Conservation (phyloP, 1,140 invertebrate species). For the Eurosta solidaginis region DNA sequence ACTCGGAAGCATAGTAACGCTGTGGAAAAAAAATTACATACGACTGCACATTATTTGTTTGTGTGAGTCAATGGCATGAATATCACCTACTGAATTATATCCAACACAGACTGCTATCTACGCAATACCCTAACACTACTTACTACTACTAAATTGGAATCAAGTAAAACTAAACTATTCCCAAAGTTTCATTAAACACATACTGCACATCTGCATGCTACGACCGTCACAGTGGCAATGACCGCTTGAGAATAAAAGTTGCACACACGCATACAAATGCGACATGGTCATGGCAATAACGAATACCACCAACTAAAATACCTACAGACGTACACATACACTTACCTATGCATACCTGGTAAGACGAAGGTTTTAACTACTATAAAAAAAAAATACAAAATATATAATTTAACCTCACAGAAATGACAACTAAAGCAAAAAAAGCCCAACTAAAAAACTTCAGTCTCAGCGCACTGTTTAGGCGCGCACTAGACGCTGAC, state of each 20-base stretch:
- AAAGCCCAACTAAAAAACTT: background rate
- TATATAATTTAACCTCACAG: no score
- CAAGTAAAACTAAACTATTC: background rate
- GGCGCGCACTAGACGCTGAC: background rate
- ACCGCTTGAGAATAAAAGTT: background rate
- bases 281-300: background rate
- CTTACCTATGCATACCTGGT: background rate
- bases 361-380: no score
- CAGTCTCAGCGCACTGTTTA: background rate
- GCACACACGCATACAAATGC: background rate
- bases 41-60: background rate
- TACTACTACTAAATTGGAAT: background rate
- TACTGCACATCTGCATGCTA: background rate
- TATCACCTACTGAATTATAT: background rate
- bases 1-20: background rate
- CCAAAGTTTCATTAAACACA: background rate
- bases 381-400: no score
- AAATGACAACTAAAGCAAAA: background rate
- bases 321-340: background rate
- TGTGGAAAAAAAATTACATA: background rate
- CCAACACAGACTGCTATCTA: background rate
- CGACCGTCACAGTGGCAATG: background rate
- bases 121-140: background rate
- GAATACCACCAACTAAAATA: background rate
- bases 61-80: background rate